Evolutionary conservation across 2,888 invertebrate genomes (phyloP).

Genomic region (Scaptomyza polygonia): DNA sequence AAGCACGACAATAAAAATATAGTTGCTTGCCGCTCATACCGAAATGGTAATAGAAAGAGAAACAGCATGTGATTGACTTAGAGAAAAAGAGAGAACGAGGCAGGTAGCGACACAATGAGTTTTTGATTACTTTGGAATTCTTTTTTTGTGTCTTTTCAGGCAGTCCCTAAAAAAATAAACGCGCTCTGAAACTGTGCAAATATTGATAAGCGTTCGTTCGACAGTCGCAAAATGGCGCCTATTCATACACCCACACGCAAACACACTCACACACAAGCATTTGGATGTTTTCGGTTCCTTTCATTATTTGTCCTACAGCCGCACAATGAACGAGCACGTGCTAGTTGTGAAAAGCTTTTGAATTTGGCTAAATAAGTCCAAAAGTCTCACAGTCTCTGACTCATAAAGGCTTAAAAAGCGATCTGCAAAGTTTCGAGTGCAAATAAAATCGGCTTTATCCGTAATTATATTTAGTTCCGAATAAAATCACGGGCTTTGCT

Average conservation of each 20-base stretch:
- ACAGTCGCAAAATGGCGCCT: slow-evolving; percentile 26
- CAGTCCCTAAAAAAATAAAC: slow-evolving; percentile 37
- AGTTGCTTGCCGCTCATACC: slow-evolving; percentile 58
- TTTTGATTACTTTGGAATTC: slow-evolving; percentile 81
- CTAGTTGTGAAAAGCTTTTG: slow-evolving; percentile 19
- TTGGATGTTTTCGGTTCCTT: slow-evolving; percentile 18
- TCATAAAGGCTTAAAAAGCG: neutral
- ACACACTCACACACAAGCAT: neutral
- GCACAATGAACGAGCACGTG: slow-evolving; percentile 37
- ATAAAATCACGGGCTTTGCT: too few relatives aligned
- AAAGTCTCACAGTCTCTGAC: slow-evolving; percentile 16
- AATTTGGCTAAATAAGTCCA: slow-evolving; percentile 38
- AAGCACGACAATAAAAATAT: slow-evolving; percentile 75
- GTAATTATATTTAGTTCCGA: too few relatives aligned
- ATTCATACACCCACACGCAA: slow-evolving; percentile 20
- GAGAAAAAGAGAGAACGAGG: slow-evolving; percentile 4
- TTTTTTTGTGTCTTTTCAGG: slow-evolving; percentile 69
- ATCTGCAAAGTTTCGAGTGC: neutral
- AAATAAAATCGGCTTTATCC: neutral
- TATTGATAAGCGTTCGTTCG: slow-evolving; percentile 72
- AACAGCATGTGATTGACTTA: neutral
- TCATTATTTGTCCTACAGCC: slow-evolving; percentile 58
- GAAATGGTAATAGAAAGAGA: slow-evolving; percentile 4
- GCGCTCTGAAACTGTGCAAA: slow-evolving; percentile 71
- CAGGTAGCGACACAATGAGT: slow-evolving; percentile 63